These are phyloP conservation scores for Eunapius fragilis DNA, from an alignment of 37 sponge, comb jelly and placozoan species.

Conservation along the genomic window DNA sequence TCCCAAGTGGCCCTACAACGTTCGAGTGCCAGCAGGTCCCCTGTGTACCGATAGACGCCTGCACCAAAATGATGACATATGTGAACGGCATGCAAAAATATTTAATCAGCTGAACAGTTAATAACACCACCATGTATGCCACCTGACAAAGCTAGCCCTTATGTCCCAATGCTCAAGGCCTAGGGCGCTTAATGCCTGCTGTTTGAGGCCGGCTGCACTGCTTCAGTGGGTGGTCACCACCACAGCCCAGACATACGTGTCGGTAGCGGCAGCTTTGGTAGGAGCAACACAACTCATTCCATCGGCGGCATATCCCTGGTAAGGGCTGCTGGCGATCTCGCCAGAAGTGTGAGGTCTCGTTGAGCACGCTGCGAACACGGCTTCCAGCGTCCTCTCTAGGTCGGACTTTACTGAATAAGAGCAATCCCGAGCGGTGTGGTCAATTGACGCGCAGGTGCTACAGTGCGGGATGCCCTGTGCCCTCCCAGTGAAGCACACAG, in stretches of 20 bases:
- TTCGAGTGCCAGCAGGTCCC: background rate
- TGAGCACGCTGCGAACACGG: background rate
- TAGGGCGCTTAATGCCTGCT: background rate
- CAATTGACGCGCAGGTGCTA: background rate
- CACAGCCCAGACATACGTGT: background rate
- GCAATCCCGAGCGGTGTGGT: background rate
- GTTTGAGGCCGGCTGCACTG: background rate
- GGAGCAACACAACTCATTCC: background rate
- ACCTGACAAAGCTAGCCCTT: background rate
- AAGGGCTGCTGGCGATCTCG: background rate
- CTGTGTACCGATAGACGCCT: background rate
- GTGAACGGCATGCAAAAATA: background rate
- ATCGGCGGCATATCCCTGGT: background rate
- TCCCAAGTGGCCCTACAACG: background rate
- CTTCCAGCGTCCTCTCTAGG: background rate
- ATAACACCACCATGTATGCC: background rate
- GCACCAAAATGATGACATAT: background rate
- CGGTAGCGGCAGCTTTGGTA: conserved; percentile 1
- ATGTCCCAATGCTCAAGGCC: background rate
- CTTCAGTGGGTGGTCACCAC: background rate
- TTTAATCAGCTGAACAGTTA: background rate
- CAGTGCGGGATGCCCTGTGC: no score
- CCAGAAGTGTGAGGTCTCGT: background rate
- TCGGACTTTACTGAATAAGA: background rate
- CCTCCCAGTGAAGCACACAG: no score